Evolutionary conservation across 2,888 invertebrate species (phyloP).

Genomic region (Drosophila silvestris): DNA sequence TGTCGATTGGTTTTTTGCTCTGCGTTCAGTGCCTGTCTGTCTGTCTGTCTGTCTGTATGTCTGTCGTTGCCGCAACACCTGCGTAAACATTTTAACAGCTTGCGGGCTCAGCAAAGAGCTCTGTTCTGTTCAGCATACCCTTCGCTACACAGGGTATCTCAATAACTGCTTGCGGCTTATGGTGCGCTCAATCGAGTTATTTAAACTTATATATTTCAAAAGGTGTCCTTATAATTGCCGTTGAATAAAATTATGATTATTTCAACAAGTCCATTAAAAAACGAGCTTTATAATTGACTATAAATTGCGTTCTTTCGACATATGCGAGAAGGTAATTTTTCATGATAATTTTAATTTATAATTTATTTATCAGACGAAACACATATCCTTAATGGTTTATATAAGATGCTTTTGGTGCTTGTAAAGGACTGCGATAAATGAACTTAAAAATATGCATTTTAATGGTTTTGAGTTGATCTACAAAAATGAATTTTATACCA

Average conservation of each 20-base stretch:
- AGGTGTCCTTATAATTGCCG: background rate
- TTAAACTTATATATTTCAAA: background rate
- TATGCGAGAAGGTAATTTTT: background rate
- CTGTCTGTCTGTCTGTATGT: conserved; percentile 29
- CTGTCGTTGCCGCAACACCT: conserved; percentile 70
- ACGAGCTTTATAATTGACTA: background rate
- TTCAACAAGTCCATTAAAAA: background rate
- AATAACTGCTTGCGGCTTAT: conserved; percentile 2
- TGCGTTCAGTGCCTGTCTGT: conserved; percentile 1
- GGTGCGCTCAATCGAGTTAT: background rate
- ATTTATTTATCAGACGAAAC: background rate
- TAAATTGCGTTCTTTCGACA: background rate
- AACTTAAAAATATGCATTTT: background rate
- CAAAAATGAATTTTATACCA: background rate
- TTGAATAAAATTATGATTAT: background rate
- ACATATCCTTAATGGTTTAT: too few species aligned
- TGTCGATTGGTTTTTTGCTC: conserved; percentile 18
- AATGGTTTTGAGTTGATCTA: background rate
- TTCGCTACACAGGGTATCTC: background rate
- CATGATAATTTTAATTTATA: background rate
- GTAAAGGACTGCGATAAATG: background rate
- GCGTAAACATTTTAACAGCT: conserved; percentile 79
- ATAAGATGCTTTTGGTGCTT: background rate
- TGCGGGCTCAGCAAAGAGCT: conserved; percentile 43
- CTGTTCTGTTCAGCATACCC: conserved; percentile 31